Evolutionary conservation across 2,888 invertebrate species (phyloP), one percentile per base, ranked within the genome.

Genomic region (Mythimna loreyi): DNA sequence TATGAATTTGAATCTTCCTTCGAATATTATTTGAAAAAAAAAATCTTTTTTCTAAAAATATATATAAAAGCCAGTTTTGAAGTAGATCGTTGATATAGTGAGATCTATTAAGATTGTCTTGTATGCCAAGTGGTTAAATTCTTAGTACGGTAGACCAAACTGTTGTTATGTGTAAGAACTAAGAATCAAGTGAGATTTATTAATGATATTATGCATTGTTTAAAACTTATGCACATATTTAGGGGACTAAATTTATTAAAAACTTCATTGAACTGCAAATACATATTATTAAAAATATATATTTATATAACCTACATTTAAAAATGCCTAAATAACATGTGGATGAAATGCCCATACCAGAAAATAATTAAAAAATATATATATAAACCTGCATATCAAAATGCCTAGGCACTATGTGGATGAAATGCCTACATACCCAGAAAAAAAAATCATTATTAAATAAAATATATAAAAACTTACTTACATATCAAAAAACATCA

Each of bases 111-210:
- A 78, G 66, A 67, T 71, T 78, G 67, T 82, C 69, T 74, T 77
- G 63, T 81, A 82, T 89, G 90, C 89, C 88, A 90, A 89, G 82
- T 81, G 84, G 85, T 80, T 77, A 76, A 72, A 85, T 85, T 86
- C 83, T 85, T 87, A 88, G 89, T 78, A 72, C 66, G 84, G 82
- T 89, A 89, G 89, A 87, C 87, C 88, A 89, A 86, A 84, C 82
- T 87, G 85, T 89, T 89, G 83, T 87, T 87, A 83, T 75, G 62
- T 81, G 62, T 82, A 84, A 78, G 83, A 69, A 65, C 52, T 82
- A 84, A 80, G 80, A 71, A 63, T 60, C 67, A 72, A 80, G 81
- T 83, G 82, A 80, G 80, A 82, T 68, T 65, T 69, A 65, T 59
- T 80, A 77, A 66, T 68, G 61, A 72, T 61, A 60, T 65, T 63